phyloP scores from a whole-genome alignment of 2,888 invertebrate species.

The Icerya purchasi region DNA sequence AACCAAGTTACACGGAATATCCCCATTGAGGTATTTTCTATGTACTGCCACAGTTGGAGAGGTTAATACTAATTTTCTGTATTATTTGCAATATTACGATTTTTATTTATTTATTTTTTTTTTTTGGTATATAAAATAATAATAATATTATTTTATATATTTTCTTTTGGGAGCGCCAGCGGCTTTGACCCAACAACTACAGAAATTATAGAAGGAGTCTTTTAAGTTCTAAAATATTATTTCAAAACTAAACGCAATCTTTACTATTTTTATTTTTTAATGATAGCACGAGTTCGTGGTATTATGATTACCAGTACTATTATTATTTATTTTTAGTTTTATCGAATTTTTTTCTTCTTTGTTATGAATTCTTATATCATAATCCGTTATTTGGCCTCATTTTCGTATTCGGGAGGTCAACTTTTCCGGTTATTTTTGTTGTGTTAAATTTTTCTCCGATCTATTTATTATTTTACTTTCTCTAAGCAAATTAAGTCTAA shows the following conservation, averaged over 20 bases:
- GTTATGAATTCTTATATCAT: not conserved
- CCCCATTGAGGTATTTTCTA: not conserved
- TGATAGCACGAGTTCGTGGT: not conserved
- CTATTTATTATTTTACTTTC: constrained; percentile 4
- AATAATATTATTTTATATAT: too few species aligned
- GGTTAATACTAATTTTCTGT: not conserved
- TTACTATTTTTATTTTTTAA: not conserved
- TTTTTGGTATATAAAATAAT: too few species aligned
- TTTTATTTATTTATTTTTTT: not conserved
- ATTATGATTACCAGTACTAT: too few species aligned
- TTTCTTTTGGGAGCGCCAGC: too few species aligned
- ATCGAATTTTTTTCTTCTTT: not conserved
- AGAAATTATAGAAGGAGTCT: too few species aligned
- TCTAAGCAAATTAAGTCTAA: not conserved
- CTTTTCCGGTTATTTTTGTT: not conserved
- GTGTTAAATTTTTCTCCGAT: not conserved
- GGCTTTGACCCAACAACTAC: too few species aligned
- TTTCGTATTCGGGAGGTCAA: not conserved
- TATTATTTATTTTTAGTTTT: not conserved
- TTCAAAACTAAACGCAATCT: not conserved
- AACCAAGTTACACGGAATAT: not conserved
- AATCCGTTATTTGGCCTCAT: not conserved
- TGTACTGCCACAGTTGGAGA: not conserved
- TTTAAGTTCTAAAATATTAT: not conserved
- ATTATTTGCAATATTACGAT: not conserved